Percentiles rank a stretch among this genome's conserved stretches.
Conservation (phyloP, 2,888 invertebrate species). For the Trissoscelio sp. region DNA sequence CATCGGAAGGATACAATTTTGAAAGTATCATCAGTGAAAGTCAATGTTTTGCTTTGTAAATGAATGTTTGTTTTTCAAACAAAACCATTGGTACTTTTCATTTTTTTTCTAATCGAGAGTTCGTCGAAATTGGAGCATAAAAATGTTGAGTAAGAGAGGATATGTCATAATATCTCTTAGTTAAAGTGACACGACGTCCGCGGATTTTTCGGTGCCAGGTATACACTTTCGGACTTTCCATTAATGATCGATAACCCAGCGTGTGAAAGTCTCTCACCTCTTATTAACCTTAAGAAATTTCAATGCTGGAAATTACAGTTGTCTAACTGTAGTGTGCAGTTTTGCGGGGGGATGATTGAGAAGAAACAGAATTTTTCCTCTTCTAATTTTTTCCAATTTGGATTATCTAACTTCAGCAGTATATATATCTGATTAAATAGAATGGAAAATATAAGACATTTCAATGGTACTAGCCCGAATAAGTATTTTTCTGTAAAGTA, state of each 20-base stretch:
- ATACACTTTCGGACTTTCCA: constrained; percentile 27
- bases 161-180: not conserved
- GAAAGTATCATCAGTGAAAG: constrained; percentile 42
- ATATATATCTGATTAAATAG: no score
- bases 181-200: not conserved
- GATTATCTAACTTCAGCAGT: no score
- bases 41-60: constrained; percentile 14
- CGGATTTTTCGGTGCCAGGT: not conserved
- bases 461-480: no score
- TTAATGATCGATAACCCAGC: constrained; percentile 19
- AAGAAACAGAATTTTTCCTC: no score
- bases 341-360: no score
- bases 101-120: not conserved
- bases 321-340: no score
- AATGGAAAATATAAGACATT: no score
- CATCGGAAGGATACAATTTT: constrained; percentile 21
- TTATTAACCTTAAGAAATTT: constrained; percentile 24
- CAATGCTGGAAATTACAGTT: no score
- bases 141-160: not conserved
- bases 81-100: not conserved
- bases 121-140: constrained; percentile 11
- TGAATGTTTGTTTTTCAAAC: not conserved
- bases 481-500: no score
- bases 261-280: constrained; percentile 34
- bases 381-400: no score